Base-by-base conservation (phyloP, 2,888 invertebrate species). In the Caenorhabditis sp. region DNA sequence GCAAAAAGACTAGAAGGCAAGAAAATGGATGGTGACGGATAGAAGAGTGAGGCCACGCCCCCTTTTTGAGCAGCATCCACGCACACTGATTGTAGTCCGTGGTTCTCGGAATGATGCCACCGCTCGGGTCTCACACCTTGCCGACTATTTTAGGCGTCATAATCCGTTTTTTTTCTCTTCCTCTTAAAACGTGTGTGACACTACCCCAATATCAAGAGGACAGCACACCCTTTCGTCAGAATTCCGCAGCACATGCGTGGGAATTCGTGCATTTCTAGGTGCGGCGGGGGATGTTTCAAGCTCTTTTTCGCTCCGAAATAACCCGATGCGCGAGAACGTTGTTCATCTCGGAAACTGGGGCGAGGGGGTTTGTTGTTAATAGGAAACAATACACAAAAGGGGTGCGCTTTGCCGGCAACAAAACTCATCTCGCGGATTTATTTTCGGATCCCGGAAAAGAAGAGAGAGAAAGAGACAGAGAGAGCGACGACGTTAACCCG, bases 371-470 rank as follows among this genome's bases (percentile, higher is more conserved):
- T n/a, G n/a, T n/a, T n/a, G n/a, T n/a, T n/a, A n/a, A n/a, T 15
- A 27, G 30, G 50, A 50, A 50, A 50, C 62, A n/a, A n/a, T n/a
- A n/a, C n/a, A n/a, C n/a, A n/a, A n/a, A n/a, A n/a, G n/a, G n/a
- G n/a, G 62, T 62, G 62, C 50, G 22, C 50, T 62, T 62, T 53
- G 63, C 24, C 45, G 24, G 53, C 55, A 65, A 65, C 65, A 65
- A 56, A 65, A 65, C 65, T 65, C 65, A 65, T 65, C 65, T 55
- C 65, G 48, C 20, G 32, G 63, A 65, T 65, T 65, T 65, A 56
- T 65, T 65, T 65, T 45, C 13, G 61, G 53, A 15, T 5, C 46
- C 7, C 22, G 4, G n/a, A 46, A 17, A 3, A 41, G 41, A 17
- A 41, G 41, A 8, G n/a, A 3, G 41, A 9, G 30, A 5, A 30